Percentiles rank a stretch among this genome's conserved stretches.
Evolutionary conservation across 2,888 invertebrate genomes (phyloP).

Genomic region (Machimus rusticus): DNA sequence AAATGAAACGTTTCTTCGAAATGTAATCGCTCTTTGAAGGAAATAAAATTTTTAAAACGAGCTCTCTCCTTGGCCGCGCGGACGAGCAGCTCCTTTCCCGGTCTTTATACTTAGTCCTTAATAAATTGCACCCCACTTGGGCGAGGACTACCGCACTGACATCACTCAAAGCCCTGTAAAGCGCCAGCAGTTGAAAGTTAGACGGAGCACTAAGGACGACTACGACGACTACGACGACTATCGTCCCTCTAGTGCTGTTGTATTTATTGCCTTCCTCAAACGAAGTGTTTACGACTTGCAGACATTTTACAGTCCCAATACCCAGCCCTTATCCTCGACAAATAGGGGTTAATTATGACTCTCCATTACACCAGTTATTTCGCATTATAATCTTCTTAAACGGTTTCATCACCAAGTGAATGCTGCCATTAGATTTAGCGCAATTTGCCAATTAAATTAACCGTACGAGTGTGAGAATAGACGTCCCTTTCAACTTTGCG

Average conservation of each 20-base stretch:
- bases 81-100: not conserved
- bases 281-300: constrained; percentile 40
- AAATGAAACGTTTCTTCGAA: constrained; percentile 10
- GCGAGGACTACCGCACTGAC: constrained; percentile 35
- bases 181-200: constrained; percentile 34
- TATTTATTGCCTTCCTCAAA: constrained; percentile 39
- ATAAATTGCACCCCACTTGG: constrained; percentile 34
- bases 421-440: constrained; percentile 34
- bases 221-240: constrained; percentile 28
- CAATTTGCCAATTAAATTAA: constrained; percentile 40
- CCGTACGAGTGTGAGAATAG: constrained; percentile 6
- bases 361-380: constrained; percentile 41
- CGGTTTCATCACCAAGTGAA: constrained; percentile 21
- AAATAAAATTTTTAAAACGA: constrained; percentile 18
- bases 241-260: constrained; percentile 27
- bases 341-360: constrained; percentile 46
- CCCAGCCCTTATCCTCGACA: constrained; percentile 42
- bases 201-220: not conserved
- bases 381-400: constrained; percentile 38
- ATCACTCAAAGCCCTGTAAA: constrained; percentile 38
- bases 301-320: constrained; percentile 40
- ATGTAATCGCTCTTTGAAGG: constrained; percentile 10
- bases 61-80: not conserved
- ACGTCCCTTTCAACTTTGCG: not conserved
- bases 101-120: constrained; percentile 26